Evolutionary conservation across 2,888 invertebrate species (phyloP), one percentile per base, ranked within the genome.

Genomic region (Pediacus dermestoides): DNA sequence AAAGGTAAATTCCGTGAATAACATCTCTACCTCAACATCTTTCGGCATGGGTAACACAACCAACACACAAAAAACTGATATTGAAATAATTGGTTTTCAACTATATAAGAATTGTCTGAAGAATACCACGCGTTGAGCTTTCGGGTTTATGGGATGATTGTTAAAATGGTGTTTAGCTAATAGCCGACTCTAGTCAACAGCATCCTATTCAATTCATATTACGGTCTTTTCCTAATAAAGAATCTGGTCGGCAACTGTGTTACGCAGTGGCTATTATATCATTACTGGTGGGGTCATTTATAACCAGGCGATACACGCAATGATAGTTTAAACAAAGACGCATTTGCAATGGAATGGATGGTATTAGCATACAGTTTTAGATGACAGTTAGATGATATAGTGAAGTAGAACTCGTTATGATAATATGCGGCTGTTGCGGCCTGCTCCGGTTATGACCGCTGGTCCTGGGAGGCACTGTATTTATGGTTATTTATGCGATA

Each of bases 301-400:
- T 61, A 55, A 55, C 50, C 18, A 21, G 48, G 49, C 44, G 57
- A 57, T 57, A 55, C 53, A 49, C 44, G 44, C 52, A 48, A 46
- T 42, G 60, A 61, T 60, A 62, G 57, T 60, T 62, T 50, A 60
- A 64, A 66, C 64, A 66, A 66, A 67, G 66, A 58, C 3, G 61
- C 63, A 64, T 66, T 67, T 56, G 63, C 67, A 64, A 61, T 56
- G 61, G 61, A 63, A 64, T 57, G 64, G 59, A 64, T 65, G n/a
- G 58, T 67, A 68, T 67, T 67, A 67, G 65, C 68, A 67, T 68
- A 67, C 58, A 61, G 61, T 66, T 67, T 67, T 67, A 68, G 68
- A 68, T 68, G 67, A 67, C 67, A 66, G 61, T 62, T 59, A 61
- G 64, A 70, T 68, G 70, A 70, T 69, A 68, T 68, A 68, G 55